Conservation (phyloP, 2,797 vertebrate genomes). For the Xiphorhynchus erythropygius region DNA sequence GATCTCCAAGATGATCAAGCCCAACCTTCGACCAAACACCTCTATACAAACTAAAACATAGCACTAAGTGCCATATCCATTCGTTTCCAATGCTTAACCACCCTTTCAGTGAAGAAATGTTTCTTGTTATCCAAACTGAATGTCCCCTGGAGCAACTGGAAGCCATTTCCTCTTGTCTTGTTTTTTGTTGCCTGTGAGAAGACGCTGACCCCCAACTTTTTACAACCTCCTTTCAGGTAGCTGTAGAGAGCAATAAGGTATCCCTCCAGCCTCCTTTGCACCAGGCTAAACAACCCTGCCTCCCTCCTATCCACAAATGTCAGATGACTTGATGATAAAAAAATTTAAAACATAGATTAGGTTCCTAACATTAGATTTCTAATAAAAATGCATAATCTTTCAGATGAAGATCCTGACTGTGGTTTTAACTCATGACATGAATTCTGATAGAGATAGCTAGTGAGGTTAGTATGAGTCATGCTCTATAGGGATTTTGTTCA, state of each 20-base stretch:
- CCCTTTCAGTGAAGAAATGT: not conserved
- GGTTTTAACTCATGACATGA: not conserved
- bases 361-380: not conserved
- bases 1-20: not conserved
- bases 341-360: not conserved
- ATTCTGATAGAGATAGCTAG: not conserved
- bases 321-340: not conserved
- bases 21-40: not conserved
- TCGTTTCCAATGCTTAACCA: not conserved
- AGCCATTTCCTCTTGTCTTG: not conserved
- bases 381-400: not conserved
- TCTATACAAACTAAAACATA: not conserved
- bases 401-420: not conserved
- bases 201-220: not conserved
- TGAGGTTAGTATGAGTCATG: not conserved
- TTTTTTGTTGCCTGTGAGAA: not conserved
- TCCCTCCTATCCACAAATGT: not conserved
- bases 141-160: not conserved
- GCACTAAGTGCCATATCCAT: not conserved
- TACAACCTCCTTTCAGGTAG: not conserved
- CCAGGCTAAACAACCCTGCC: not conserved
- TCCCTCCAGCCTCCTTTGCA: not conserved
- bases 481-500: not conserved
- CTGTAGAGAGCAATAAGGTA: not conserved
- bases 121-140: not conserved